A percentile compares a stretch with the other conserved stretches of the same genome.
Evolutionary conservation across 1,140 invertebrate species (phyloP).

Genomic region (Eulimnadia texana): DNA sequence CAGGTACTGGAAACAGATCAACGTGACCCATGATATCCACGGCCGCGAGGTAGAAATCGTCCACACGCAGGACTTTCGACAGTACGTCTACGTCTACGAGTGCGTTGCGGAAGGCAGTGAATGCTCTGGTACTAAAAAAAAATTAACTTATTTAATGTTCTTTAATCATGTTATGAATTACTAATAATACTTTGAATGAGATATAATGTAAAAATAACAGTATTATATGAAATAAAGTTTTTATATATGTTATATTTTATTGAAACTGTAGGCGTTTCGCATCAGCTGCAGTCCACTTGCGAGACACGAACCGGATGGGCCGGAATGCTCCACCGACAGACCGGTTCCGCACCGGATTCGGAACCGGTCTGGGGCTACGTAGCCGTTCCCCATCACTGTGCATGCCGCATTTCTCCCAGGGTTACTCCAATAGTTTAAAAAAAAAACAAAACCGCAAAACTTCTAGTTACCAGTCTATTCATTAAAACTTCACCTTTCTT

Average conservation of each 20-base stretch:
- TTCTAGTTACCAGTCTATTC: too few relatives aligned
- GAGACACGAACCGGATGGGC: constrained; percentile 7
- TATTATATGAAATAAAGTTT: too few relatives aligned
- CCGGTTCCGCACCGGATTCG: background rate
- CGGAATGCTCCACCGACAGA: constrained; percentile 6
- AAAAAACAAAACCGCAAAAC: background rate
- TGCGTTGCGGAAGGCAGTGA: constrained; percentile 3
- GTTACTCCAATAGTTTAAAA: background rate
- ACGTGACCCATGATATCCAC: constrained; percentile 10
- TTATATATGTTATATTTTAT: too few relatives aligned
- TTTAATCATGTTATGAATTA: too few relatives aligned
- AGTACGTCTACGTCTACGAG: constrained; percentile 13
- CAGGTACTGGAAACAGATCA: constrained; percentile 14
- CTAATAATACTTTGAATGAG: too few relatives aligned
- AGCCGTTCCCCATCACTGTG: constrained; percentile 10
- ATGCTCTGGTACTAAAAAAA: constrained; percentile 6
- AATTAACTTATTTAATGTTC: too few relatives aligned
- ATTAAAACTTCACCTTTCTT: too few relatives aligned
- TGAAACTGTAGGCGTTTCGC: constrained; percentile 4
- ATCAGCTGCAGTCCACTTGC: constrained; percentile 2
- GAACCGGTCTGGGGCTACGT: constrained; percentile 13
- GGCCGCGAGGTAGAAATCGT: constrained; percentile 8
- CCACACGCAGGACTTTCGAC: constrained; percentile 5
- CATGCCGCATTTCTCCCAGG: constrained; percentile 10
- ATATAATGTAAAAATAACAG: too few relatives aligned